Evolutionary conservation across 2,888 invertebrate species (phyloP).

Genomic region (Hirtodrosophila duncani): DNA sequence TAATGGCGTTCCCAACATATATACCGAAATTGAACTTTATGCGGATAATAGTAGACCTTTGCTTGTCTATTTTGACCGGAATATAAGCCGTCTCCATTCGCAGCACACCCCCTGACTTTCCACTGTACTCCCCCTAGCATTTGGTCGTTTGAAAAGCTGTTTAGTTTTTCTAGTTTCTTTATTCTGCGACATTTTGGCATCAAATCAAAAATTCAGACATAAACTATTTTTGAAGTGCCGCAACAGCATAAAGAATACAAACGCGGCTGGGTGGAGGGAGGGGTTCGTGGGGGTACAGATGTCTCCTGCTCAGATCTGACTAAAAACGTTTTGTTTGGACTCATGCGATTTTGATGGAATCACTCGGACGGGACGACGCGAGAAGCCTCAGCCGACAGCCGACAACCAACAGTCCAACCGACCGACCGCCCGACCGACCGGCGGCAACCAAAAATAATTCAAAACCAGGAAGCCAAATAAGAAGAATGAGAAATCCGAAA

Average conservation of each 20-base stretch:
- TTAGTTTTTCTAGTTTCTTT: conserved; percentile 26
- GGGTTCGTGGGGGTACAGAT: not conserved
- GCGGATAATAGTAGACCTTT: too few relatives aligned
- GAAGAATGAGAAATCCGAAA: not conserved
- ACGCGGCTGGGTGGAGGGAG: not conserved
- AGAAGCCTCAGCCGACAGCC: conserved; percentile 1
- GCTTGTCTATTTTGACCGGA: too few relatives aligned
- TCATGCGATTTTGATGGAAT: conserved; percentile 71
- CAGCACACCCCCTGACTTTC: too few relatives aligned
- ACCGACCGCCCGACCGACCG: not conserved
- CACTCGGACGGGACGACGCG: conserved; percentile 41
- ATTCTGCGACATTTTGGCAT: conserved; percentile 67
- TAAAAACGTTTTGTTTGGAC: conserved; percentile 66
- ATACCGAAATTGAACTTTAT: too few relatives aligned
- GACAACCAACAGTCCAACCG: too few relatives aligned
- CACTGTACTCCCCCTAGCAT: too few relatives aligned
- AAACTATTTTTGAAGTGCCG: conserved; percentile 63
- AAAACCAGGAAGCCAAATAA: conserved; percentile 30
- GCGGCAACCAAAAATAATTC: conserved; percentile 34
- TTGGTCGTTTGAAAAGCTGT: too few relatives aligned
- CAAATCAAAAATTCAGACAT: conserved; percentile 67
- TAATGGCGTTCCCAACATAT: too few relatives aligned
- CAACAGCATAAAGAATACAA: not conserved
- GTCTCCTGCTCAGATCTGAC: conserved; percentile 44
- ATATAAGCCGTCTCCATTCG: too few relatives aligned